A percentile compares a stretch with the other conserved stretches of the same genome.
Evolutionary conservation across 2,113 vertebrate species (phyloP).

Genomic region (Castor canadensis): DNA sequence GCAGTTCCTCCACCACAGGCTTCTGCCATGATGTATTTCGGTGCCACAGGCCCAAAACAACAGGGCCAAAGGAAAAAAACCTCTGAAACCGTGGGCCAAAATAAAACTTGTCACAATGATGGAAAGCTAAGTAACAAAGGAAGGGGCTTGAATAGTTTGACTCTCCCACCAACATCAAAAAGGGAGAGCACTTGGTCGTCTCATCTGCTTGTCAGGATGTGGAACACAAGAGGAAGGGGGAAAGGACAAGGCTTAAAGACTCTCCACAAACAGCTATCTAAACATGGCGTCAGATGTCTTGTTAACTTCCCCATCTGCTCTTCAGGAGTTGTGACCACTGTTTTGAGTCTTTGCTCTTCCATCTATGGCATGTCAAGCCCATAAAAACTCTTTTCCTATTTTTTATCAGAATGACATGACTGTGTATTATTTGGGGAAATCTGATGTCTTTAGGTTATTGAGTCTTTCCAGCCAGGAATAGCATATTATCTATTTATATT

Average conservation of each 20-base stretch:
- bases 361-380: neutral
- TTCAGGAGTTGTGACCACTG: neutral
- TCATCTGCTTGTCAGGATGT: neutral
- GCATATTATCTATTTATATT: neutral
- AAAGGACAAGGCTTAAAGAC: neutral
- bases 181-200: neutral
- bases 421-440: neutral
- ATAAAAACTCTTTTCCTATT: neutral
- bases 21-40: neutral
- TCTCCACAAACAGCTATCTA: neutral
- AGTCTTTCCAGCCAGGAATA: neutral
- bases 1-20: too few relatives aligned
- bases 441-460: neutral
- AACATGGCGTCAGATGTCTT: neutral
- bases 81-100: neutral
- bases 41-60: neutral
- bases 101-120: neutral
- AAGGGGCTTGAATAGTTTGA: neutral
- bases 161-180: neutral
- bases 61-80: neutral
- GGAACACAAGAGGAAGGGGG: neutral
- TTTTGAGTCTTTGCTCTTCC: neutral
- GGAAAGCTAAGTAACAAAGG: neutral
- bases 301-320: neutral
- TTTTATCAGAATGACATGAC: neutral